Base-by-base conservation (phyloP, 1,140 invertebrate species). In the Hirudo medicinalis region DNA sequence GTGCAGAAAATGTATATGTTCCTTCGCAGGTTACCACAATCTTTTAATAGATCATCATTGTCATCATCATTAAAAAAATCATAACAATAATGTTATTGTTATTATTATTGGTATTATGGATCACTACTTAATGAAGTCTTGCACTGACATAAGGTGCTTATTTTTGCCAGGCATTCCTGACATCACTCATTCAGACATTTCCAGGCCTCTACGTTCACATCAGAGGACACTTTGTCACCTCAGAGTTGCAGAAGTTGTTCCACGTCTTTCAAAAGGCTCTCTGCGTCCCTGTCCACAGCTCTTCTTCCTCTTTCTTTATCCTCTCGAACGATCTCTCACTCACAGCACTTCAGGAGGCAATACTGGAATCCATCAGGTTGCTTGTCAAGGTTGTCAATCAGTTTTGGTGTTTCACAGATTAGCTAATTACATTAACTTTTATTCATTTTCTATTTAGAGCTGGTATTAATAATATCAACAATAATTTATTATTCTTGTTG, bases 101-200 rank as follows among this genome's bases (percentile, higher is more conserved):
- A 49, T 15, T 13, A 15, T 49, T 15, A 49, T 11, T 49, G 15
- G 15, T 49, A 49, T 49, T 63, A 49, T 27, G 70, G 15, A 5
- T 17, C 43, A 49, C 9, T 49, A 8, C 15, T 49, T 49, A 4
- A 40, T 49, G 43, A 49, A 49, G 9, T 5, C 43, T 49, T 8
- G 13, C 9, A 36, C 32, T 36, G 32, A 49, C 43, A 49, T 17
- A 13, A 49, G 43, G 9, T 49, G 43, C 43, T 49, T 49, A 49
- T 49, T 49, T 49, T 49, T 5, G 13, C 5, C 91, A 94, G 79
- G 88, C 89, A 74, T 97, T 95, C 83, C 85, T 97, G 32, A 93
- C 92, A 0, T 90, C 92, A 0, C 84, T 95, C 6, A 88, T 96
- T 74, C 92, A 94, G 82, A 94, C 94, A 78, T 94, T 97, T 80